Conservation (phyloP, 2,113 vertebrate species). For the Embiotoca jacksoni region DNA sequence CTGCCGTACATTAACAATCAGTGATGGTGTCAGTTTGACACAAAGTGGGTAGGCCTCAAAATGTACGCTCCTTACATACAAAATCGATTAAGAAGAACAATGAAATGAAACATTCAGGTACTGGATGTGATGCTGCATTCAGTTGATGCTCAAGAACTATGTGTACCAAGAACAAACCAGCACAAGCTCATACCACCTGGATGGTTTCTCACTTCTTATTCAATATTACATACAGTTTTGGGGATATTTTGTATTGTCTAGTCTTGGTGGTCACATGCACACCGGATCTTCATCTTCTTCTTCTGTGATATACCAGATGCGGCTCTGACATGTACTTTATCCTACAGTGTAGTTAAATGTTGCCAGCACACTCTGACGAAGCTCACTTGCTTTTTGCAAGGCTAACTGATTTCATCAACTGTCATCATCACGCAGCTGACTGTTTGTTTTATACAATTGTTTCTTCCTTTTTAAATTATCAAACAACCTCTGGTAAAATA, state of each 20-base stretch:
- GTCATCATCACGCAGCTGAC: neutral
- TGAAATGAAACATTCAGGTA: too few species aligned
- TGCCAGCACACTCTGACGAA: neutral
- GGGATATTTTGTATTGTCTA: neutral
- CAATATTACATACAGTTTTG: neutral
- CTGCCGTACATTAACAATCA: neutral
- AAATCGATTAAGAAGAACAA: too few species aligned
- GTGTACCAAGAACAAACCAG: neutral
- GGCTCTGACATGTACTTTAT: neutral
- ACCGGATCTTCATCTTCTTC: too few species aligned
- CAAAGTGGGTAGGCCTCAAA: neutral
- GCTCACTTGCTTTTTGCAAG: too few species aligned
- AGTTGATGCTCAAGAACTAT: neutral
- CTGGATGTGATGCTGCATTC: neutral
- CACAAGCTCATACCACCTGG: neutral
- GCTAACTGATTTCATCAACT: neutral
- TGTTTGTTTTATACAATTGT: neutral
- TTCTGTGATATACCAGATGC: too few species aligned
- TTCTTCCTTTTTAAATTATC: neutral
- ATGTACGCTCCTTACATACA: too few species aligned
- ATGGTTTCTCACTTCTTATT: neutral
- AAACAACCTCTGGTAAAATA: neutral
- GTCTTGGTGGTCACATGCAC: neutral
- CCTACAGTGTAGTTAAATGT: neutral
- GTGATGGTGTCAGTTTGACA: neutral